phyloP scores from a whole-genome alignment of 2,797 vertebrate species.

The Acestrorhynchus altus region DNA sequence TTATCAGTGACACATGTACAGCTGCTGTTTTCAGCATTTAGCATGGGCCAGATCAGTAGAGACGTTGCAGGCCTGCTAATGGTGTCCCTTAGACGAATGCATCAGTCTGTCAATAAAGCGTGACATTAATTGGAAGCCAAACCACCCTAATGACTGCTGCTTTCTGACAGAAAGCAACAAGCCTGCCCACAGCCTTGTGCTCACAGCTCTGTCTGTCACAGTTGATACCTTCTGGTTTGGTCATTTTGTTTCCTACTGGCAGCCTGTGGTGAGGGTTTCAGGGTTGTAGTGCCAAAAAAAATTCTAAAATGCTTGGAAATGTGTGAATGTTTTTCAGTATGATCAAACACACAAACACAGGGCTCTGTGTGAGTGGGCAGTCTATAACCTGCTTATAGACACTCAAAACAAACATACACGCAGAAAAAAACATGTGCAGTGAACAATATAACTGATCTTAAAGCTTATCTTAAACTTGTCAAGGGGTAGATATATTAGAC shows the following conservation, averaged over 20 bases:
- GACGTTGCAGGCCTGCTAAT: slow-evolving; percentile 25
- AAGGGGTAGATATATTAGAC: no score
- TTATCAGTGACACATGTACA: neutral
- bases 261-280: neutral
- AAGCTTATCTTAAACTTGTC: no score
- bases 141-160: slow-evolving; percentile 34
- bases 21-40: neutral
- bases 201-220: slow-evolving; percentile 23
- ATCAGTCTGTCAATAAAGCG: slow-evolving; percentile 38
- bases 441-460: no score
- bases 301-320: neutral
- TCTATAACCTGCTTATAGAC: no score
- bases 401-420: no score
- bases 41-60: neutral
- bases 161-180: slow-evolving; percentile 28
- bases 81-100: slow-evolving; percentile 26
- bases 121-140: slow-evolving; percentile 31
- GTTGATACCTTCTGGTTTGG: neutral
- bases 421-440: no score
- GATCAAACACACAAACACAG: neutral
- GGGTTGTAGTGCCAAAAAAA: no score
- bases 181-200: slow-evolving; percentile 21
- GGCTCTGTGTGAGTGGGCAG: no score
- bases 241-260: neutral
- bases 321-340: neutral